Evolutionary conservation across 2,113 vertebrate species (phyloP).

Genomic region (Prionailurus viverrinus): DNA sequence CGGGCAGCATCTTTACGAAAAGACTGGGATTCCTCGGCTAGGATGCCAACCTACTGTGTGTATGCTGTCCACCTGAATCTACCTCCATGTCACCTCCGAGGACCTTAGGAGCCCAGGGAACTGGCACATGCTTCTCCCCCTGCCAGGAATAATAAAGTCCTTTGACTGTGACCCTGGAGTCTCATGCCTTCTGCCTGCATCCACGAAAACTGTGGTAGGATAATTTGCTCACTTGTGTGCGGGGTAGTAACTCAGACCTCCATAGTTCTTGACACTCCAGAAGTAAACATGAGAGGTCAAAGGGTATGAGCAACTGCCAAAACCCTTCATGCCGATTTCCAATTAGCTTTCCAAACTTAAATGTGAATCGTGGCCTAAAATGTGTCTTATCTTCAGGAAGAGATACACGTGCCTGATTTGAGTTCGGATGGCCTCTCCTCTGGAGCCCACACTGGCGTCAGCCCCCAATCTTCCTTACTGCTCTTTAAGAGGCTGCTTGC

Average conservation of each 20-base stretch:
- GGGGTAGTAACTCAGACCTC: neutral
- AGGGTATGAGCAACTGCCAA: neutral
- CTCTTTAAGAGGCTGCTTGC: neutral
- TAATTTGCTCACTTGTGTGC: neutral
- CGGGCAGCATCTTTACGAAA: neutral
- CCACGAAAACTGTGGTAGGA: neutral
- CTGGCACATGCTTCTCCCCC: neutral
- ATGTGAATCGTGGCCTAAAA: neutral
- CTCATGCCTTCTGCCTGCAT: neutral
- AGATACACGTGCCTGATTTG: neutral
- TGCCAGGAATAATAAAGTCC: neutral
- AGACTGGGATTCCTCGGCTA: neutral
- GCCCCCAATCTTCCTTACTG: neutral
- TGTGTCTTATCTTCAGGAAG: neutral
- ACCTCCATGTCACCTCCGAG: neutral
- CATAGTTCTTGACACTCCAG: neutral
- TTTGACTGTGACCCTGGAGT: neutral
- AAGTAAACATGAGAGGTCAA: neutral
- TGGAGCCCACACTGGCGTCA: neutral
- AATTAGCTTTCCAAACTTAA: neutral
- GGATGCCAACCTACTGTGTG: neutral
- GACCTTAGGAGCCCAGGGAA: neutral
- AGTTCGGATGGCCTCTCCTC: neutral
- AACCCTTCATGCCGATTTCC: neutral
- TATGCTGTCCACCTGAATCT: neutral